Base-by-base conservation (phyloP, 2,113 vertebrate species). In the Lontra canadensis region DNA sequence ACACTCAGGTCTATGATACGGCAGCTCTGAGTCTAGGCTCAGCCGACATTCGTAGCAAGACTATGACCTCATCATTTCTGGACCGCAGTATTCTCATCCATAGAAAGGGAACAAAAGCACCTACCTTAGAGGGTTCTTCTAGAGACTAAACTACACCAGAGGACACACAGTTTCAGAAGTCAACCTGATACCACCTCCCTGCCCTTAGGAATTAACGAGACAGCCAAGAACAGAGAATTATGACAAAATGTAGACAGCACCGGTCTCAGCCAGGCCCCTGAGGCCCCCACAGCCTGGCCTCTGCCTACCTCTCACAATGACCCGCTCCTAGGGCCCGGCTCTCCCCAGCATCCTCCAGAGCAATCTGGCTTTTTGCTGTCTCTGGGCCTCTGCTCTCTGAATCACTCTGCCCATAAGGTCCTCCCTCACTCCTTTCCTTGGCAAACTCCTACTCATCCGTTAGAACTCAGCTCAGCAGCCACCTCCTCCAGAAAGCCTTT, bases 401-500 rank as follows among this genome's bases (percentile, higher is more conserved):
- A 25, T 9, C 17, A 49, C 73, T 34, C 74, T 25, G 39, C 61
- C 76, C 21, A 2, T 20, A 73, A 83, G 18, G 10, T n/a, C 34
- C 80, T 96, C 83, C 76, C 26, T 91, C 8, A 34, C 21, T 21
- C 29, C 42, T 26, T 80, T 88, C 36, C 63, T 74, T 52, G 42
- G 78, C 52, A 96, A 96, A 96, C 36, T 94, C 55, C 34, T 57
- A 67, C 61, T 94, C 36, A 18, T 29, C 73, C 67, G 83, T 57
- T 25, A 88, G 76, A 13, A 93, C 25, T 42, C 21, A 29, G 8
- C 39, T 85, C 47, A 81, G 25, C 1, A 93, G 73, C 55, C 59
- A 34, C 73, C 80, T 97, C 69, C 90, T 96, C 95, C 74, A 87
- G 44, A 73, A 82, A 94, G 74, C 55, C 79, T 86, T 59, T 78